These are phyloP conservation scores for Drosophila rufa DNA, from an alignment of 1,140 invertebrate species.

Conservation along the genomic window DNA sequence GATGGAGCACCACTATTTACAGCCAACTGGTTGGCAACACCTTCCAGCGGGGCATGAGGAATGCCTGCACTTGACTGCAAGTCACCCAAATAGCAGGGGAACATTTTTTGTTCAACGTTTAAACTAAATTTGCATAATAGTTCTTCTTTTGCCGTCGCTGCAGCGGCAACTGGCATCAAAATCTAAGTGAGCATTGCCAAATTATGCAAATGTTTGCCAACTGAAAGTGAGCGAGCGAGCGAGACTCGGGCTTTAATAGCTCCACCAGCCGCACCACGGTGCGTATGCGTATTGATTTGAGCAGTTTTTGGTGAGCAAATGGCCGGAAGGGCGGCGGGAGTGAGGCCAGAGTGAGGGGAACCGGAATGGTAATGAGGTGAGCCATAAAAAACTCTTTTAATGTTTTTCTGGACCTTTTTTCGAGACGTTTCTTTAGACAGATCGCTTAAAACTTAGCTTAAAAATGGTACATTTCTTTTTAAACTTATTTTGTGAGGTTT, in stretches of 20 bases:
- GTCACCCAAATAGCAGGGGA: conserved; percentile 46
- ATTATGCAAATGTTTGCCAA: conserved; percentile 76
- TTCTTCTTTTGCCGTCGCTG: conserved; percentile 43
- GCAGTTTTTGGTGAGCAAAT: conserved; percentile 8
- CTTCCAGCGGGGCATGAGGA: conserved; percentile 16
- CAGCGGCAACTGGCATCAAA: conserved; percentile 40
- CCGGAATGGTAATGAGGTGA: neutral
- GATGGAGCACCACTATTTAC: conserved; percentile 30
- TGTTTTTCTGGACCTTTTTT: too few species aligned
- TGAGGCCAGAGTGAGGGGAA: too few species aligned
- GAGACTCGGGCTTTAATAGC: conserved; percentile 21
- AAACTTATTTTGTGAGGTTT: too few species aligned
- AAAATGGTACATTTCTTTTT: too few species aligned
- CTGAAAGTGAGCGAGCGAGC: conserved; percentile 39
- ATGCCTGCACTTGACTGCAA: conserved; percentile 62
- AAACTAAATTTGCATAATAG: conserved; percentile 72
- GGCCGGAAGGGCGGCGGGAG: neutral
- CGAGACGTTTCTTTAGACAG: neutral
- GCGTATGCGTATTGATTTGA: conserved; percentile 72
- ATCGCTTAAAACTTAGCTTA: neutral
- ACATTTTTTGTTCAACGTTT: conserved; percentile 62
- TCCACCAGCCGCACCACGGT: conserved; percentile 51
- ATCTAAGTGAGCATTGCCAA: conserved; percentile 76
- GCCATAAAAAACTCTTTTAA: neutral
- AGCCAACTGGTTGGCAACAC: conserved; percentile 67